These are phyloP conservation scores for Mustela lutreola DNA, from an alignment of 2,113 vertebrate genomes.

Conservation along the genomic window DNA sequence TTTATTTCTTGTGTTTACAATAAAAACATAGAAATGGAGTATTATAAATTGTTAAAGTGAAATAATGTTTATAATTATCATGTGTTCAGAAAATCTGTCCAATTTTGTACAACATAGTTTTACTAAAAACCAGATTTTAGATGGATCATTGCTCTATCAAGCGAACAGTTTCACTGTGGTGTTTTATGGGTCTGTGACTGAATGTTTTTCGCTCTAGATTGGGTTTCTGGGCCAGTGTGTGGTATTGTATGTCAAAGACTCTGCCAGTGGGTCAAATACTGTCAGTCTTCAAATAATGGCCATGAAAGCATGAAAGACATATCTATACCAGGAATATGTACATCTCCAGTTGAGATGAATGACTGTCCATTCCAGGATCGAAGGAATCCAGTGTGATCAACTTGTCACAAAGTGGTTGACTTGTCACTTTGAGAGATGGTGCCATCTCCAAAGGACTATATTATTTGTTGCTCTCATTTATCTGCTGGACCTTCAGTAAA, in stretches of 20 bases:
- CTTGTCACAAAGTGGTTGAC: not conserved
- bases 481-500: not conserved
- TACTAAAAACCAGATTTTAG: conserved; percentile 5
- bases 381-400: not conserved
- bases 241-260: not conserved
- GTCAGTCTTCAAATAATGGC: not conserved
- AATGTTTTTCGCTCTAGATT: not conserved
- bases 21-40: not conserved
- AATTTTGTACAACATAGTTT: not conserved
- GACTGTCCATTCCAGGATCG: not conserved
- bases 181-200: not conserved
- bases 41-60: not conserved
- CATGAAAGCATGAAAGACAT: not conserved
- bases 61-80: not conserved
- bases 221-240: not conserved
- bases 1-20: not conserved
- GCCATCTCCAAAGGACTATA: not conserved
- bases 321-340: not conserved
- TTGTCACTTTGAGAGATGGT: not conserved
- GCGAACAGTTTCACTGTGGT: not conserved
- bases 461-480: not conserved
- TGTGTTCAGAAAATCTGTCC: not conserved
- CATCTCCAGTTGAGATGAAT: not conserved
- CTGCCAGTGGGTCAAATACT: not conserved
- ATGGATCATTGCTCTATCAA: not conserved